Evolutionary conservation across 2,888 invertebrate genomes (phyloP), one percentile per base, ranked within the genome.

Genomic region (Ormyrus pomaceus): DNA sequence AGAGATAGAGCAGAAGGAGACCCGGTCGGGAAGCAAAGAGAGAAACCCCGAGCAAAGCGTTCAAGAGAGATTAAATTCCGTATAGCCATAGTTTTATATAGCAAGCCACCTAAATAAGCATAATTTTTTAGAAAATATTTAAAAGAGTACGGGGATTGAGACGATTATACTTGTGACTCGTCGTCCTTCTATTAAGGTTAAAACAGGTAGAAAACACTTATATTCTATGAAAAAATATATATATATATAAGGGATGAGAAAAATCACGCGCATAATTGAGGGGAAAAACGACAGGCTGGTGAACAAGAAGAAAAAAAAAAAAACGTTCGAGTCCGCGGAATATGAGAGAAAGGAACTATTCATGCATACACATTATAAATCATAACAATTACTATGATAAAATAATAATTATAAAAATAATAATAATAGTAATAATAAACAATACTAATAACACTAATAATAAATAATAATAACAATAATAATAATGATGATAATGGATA

Each of bases 11-110:
- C 45, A 45, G 11, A 45, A 34, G 51, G 55, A 64, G 34, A 13
- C 11, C 34, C 10, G 5, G 50, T 65, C 13, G 53, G 46, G 48
- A 72, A 34, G 34, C 48, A 65, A 48, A 19, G n/a, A 65, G 61
- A 81, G 82, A 84, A 84, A 84, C 77, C 84, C 85, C 84, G 84
- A 85, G 85, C 84, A 83, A 85, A 85, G 83, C 84, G 86, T 85
- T 85, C 84, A 84, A 86, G 85, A 83, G 82, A 80, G 81, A 84
- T 81, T 84, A 87, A 84, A 86, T 85, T 68, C 19, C 66, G 55
- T 50, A 84, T 86, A 89, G 87, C 34, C 86, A 88, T 89, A 89
- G 88, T 89, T 89, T 89, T 89, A 88, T 89, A 89, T 88, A 89
- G 88, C 86, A 83, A 87, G 86, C 84, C 86, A 86, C 85, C 84